A percentile compares a stretch with the other conserved stretches of the same genome.
Evolutionary conservation across 2,888 invertebrate genomes (phyloP).

Genomic region (Rhorus exstirpatorius): DNA sequence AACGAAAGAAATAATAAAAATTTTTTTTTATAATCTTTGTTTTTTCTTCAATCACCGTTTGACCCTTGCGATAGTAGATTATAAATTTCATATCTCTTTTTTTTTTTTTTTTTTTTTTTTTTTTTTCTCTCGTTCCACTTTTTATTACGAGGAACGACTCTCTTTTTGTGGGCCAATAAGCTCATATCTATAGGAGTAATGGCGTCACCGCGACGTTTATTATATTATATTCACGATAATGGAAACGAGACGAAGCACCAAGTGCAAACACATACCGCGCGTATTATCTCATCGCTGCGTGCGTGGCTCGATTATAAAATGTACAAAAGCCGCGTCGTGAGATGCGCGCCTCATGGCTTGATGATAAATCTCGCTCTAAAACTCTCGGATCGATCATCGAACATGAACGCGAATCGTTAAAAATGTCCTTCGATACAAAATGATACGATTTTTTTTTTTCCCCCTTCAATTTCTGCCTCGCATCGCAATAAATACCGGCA

Average conservation of each 20-base stretch:
- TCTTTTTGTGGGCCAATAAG: too few relatives aligned
- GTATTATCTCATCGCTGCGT: conserved; percentile 20
- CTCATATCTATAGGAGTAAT: too few relatives aligned
- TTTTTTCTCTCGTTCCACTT: conserved; percentile 15
- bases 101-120: too few relatives aligned
- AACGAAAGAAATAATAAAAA: too few relatives aligned
- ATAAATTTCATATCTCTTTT: neutral
- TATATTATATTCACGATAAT: conserved; percentile 1
- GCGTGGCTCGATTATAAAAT: neutral
- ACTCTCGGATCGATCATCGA: neutral
- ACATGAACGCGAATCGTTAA: neutral
- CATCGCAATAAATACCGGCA: neutral
- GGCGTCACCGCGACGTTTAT: conserved; percentile 22
- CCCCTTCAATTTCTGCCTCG: neutral
- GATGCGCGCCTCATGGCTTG: neutral
- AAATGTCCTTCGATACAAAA: neutral
- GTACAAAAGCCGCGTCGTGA: neutral
- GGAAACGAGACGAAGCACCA: neutral
- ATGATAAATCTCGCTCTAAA: neutral
- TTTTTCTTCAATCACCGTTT: neutral
- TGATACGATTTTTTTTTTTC: neutral
- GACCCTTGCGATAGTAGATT: neutral
- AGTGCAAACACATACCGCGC: conserved; percentile 43
- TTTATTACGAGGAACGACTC: conserved; percentile 14
- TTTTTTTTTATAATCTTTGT: too few relatives aligned